Percentiles rank a stretch among this genome's conserved stretches.
Evolutionary conservation across 2,797 vertebrate species (phyloP).

Genomic region (Astyanax mexicanus): DNA sequence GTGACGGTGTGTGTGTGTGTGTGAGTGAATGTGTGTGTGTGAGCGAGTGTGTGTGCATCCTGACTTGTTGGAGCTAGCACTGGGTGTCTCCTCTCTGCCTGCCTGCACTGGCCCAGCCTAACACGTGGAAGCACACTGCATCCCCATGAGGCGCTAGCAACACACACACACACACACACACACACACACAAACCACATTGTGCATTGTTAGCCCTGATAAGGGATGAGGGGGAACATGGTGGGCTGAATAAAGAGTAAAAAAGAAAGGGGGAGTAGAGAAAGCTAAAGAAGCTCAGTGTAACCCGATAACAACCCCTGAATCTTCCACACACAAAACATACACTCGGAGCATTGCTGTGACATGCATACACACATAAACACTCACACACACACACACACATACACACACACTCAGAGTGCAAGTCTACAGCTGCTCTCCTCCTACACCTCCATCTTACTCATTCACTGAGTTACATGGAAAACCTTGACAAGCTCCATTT

Average conservation of each 20-base stretch:
- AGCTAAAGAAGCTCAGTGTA: slow-evolving; percentile 22
- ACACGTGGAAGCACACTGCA: slow-evolving; percentile 65
- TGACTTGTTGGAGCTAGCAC: slow-evolving; percentile 59
- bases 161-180: slow-evolving; percentile 30
- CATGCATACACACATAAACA: too few species aligned
- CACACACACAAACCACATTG: slow-evolving; percentile 6
- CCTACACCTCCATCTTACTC: slow-evolving; percentile 7
- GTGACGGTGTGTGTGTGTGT: slow-evolving; percentile 15
- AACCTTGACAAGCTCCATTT: slow-evolving; percentile 17
- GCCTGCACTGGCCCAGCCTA: slow-evolving; percentile 62
- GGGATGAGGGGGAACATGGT: slow-evolving; percentile 1
- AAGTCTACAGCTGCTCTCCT: background rate
- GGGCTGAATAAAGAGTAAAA: slow-evolving; percentile 10
- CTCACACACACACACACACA: too few species aligned
- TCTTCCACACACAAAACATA: background rate
- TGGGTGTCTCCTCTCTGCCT: slow-evolving; percentile 66
- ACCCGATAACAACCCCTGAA: background rate
- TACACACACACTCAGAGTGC: background rate
- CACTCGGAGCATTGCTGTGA: background rate
- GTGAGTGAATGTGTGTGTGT: slow-evolving; percentile 18
- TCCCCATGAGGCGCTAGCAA: slow-evolving; percentile 26
- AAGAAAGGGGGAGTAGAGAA: slow-evolving; percentile 29
- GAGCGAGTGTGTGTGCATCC: slow-evolving; percentile 42
- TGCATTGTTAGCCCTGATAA: slow-evolving; percentile 25
- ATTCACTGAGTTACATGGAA: slow-evolving; percentile 2